Evolutionary conservation across 2,113 vertebrate genomes (phyloP).

Genomic region (Triplophysa siluroides): DNA sequence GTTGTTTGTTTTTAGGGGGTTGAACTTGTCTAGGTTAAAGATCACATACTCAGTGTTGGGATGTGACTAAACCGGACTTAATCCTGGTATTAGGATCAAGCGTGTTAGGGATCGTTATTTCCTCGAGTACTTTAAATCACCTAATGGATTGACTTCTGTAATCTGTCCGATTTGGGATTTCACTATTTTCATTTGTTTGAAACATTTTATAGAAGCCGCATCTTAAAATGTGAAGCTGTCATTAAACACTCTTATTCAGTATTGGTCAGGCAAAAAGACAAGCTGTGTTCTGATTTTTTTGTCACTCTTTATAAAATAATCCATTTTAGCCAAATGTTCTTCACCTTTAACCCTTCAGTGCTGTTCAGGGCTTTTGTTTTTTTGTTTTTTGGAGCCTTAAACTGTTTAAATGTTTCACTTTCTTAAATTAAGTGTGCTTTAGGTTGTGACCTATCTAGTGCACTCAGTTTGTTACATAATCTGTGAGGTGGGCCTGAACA

Average conservation of each 20-base stretch:
- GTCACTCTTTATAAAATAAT: no score
- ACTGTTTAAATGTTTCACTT: not conserved
- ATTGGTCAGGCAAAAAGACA: no score
- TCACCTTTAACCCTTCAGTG: no score
- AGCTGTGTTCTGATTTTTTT: no score
- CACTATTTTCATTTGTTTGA: not conserved
- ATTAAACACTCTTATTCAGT: no score
- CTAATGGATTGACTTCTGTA: constrained; percentile 36
- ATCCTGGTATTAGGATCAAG: constrained; percentile 33
- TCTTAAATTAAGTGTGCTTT: not conserved
- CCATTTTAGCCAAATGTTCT: no score
- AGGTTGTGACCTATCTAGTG: not conserved
- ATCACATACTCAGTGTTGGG: constrained; percentile 3
- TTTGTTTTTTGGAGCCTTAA: not conserved
- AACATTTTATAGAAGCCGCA: no score
- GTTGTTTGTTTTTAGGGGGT: not conserved
- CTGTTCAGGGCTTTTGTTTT: no score
- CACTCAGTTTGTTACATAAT: not conserved
- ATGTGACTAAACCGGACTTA: constrained; percentile 15
- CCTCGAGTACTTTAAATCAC: constrained; percentile 32
- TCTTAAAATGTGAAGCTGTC: no score
- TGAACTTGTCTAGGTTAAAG: constrained; percentile 13
- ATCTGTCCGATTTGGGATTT: constrained; percentile 39
- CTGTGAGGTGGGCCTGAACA: not conserved
- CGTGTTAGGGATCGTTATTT: constrained; percentile 22